These are phyloP conservation scores for Frieseomelitta varia DNA, from an alignment of 1,140 invertebrate species.

Conservation along the genomic window DNA sequence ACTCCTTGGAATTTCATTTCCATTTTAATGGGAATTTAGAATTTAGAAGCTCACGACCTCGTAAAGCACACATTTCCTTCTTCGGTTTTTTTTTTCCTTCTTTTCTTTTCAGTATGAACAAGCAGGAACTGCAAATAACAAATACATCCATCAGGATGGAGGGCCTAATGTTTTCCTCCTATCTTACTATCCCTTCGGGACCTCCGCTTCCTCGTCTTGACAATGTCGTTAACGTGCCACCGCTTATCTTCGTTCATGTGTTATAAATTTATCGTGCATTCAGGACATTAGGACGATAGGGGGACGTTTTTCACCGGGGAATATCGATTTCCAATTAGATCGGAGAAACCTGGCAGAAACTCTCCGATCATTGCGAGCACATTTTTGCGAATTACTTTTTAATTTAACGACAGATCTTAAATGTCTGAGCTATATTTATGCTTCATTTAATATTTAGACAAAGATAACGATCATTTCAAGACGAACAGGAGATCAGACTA, in stretches of 20 bases:
- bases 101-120: too few relatives aligned
- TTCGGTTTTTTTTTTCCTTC: too few relatives aligned
- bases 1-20: neutral
- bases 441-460: neutral
- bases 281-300: constrained; percentile 13
- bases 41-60: too few relatives aligned
- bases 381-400: neutral
- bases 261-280: constrained; percentile 31
- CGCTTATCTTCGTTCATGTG: constrained; percentile 27
- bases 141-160: constrained; percentile 20
- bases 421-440: too few relatives aligned
- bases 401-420: neutral
- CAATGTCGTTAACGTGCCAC: constrained; percentile 6
- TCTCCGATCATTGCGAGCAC: neutral
- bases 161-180: neutral
- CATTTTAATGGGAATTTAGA: neutral
- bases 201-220: neutral
- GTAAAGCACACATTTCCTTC: neutral
- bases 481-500: too few relatives aligned
- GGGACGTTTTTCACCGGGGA: neutral
- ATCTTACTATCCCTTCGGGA: neutral
- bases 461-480: too few relatives aligned
- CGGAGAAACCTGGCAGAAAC: too few relatives aligned
- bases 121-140: neutral
- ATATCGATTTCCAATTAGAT: constrained; percentile 35